Evolutionary conservation across 2,888 invertebrate genomes (phyloP).

Genomic region (Orchesellides sinensis): DNA sequence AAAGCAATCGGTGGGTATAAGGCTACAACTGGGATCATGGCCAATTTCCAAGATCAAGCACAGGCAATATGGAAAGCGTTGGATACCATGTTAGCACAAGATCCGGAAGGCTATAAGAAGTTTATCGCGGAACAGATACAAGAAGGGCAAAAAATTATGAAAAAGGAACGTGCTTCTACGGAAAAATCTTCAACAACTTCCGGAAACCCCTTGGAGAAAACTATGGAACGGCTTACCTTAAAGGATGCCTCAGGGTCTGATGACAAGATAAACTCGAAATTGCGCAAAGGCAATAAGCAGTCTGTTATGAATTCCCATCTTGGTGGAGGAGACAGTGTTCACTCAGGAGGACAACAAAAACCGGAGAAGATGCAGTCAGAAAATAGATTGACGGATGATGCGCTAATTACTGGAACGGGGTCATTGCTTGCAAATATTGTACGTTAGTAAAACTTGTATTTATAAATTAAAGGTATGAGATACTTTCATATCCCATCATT

Average conservation of each 20-base stretch:
- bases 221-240: not conserved
- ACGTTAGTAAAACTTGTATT: not conserved
- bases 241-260: not conserved
- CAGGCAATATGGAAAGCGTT: slow-evolving; percentile 70
- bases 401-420: not conserved
- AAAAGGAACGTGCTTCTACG: too few relatives aligned
- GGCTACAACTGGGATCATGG: too few relatives aligned
- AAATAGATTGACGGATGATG: slow-evolving; percentile 16
- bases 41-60: slow-evolving; percentile 48
- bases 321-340: not conserved
- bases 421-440: slow-evolving; percentile 41
- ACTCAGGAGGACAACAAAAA: not conserved
- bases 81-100: slow-evolving; percentile 68
- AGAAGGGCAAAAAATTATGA: slow-evolving; percentile 23
- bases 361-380: not conserved
- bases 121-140: slow-evolving; percentile 67
- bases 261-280: not conserved
- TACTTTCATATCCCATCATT: not conserved
- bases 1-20: too few relatives aligned
- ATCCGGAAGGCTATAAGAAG: slow-evolving; percentile 68
- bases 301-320: not conserved
- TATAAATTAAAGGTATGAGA: not conserved
- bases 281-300: not conserved
- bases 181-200: not conserved
- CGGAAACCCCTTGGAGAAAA: not conserved